A percentile compares a stretch with the other conserved stretches of the same genome.
These are phyloP conservation scores for Tipula helvola DNA, from an alignment of 2,888 invertebrate genomes.

Conservation along the genomic window DNA sequence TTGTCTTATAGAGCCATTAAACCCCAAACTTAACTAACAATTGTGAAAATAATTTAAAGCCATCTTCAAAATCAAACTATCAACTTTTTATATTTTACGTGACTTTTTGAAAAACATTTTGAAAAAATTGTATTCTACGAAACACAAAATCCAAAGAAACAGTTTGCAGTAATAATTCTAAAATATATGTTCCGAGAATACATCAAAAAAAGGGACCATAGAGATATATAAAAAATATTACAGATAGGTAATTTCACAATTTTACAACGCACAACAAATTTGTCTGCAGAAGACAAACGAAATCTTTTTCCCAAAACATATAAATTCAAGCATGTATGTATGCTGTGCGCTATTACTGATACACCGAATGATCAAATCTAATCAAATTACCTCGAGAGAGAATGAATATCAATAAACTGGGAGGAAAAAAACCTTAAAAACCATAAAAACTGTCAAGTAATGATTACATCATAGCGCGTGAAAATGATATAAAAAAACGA, in stretches of 20 bases:
- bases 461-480: not conserved
- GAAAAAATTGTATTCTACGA: too few species aligned
- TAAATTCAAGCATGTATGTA: not conserved
- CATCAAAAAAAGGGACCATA: not conserved
- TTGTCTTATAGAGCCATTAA: too few species aligned
- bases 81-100: too few species aligned
- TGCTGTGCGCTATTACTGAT: not conserved
- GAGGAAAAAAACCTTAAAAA: not conserved
- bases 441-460: not conserved
- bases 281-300: not conserved
- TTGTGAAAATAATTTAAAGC: too few species aligned
- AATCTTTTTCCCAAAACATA: not conserved
- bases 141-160: too few species aligned
- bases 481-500: not conserved
- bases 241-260: not conserved
- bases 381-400: not conserved
- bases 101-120: too few species aligned
- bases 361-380: not conserved
- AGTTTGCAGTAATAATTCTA: not conserved
- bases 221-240: not conserved
- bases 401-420: not conserved
- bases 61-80: too few species aligned
- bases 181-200: not conserved
- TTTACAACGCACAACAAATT: not conserved
- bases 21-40: too few species aligned